A percentile compares a stretch with the other conserved stretches of the same genome.
Evolutionary conservation across 2,888 invertebrate species (phyloP).

Genomic region (Schizaphis graminum): DNA sequence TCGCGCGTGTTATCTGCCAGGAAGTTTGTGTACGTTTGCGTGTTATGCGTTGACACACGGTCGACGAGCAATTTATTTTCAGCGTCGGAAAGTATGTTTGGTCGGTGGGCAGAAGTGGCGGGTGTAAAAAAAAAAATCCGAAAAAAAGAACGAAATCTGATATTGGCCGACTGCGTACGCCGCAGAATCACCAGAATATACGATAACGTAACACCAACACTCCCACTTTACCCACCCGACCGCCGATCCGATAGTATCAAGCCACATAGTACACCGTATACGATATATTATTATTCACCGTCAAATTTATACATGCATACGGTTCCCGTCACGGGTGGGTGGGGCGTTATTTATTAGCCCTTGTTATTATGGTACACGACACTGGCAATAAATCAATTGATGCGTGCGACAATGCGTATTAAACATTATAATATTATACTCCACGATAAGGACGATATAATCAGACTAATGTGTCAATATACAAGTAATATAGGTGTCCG

Average conservation of each 20-base stretch:
- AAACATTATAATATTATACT: constrained; percentile 8
- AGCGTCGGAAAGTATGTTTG: not conserved
- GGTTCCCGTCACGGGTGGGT: not conserved
- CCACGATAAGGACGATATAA: constrained; percentile 20
- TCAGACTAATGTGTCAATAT: constrained; percentile 37
- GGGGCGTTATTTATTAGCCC: constrained; percentile 46
- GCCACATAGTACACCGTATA: not conserved
- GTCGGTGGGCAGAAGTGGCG: not conserved
- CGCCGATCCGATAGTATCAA: not conserved
- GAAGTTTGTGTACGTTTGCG: not conserved
- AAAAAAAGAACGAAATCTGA: constrained; percentile 33
- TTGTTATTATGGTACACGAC: constrained; percentile 43
- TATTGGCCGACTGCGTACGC: not conserved
- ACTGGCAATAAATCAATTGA: constrained; percentile 48
- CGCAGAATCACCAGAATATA: constrained; percentile 4
- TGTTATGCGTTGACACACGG: constrained; percentile 34
- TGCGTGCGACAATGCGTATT: constrained; percentile 37
- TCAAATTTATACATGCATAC: constrained; percentile 46
- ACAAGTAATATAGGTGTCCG: not conserved
- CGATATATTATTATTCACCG: constrained; percentile 41
- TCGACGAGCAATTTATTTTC: constrained; percentile 50
- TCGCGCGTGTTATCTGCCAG: not conserved
- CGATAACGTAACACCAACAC: not conserved
- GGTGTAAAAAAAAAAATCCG: not conserved
- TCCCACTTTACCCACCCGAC: not conserved